Evolutionary conservation across 1,140 invertebrate species (phyloP).

Genomic region (Euura lappo): DNA sequence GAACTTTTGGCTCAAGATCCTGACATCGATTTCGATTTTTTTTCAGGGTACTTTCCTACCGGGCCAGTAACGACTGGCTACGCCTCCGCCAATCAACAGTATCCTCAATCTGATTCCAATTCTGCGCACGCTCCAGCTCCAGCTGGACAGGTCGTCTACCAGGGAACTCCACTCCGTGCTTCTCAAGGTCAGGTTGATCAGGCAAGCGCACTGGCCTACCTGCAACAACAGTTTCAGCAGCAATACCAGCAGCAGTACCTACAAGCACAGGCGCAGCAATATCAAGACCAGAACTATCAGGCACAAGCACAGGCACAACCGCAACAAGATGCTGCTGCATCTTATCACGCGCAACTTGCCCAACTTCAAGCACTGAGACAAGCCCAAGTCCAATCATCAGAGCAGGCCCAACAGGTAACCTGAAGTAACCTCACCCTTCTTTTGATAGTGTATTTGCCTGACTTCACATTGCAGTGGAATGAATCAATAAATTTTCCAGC

Average conservation of each 20-base stretch:
- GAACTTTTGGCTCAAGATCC: no score
- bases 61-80: constrained; percentile 27
- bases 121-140: neutral
- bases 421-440: neutral
- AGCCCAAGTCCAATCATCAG: constrained; percentile 24
- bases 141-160: constrained; percentile 16
- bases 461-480: neutral
- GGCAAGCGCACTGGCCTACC: constrained; percentile 29
- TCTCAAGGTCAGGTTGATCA: constrained; percentile 24
- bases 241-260: neutral
- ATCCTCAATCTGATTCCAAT: no score
- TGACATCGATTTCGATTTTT: neutral
- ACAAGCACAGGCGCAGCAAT: constrained; percentile 3
- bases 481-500: constrained; percentile 8
- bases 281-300: constrained; percentile 7
- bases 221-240: constrained; percentile 32
- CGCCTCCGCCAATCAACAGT: constrained; percentile 12
- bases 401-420: constrained; percentile 16
- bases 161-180: constrained; percentile 7
- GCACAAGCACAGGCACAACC: constrained; percentile 13
- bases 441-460: neutral
- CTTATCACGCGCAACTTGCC: constrained; percentile 36
- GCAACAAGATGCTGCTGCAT: neutral
- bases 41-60: constrained; percentile 31
- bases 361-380: constrained; percentile 36